Evolutionary conservation across 1,140 invertebrate genomes (phyloP).

Genomic region (Rhagoletis pomonella): DNA sequence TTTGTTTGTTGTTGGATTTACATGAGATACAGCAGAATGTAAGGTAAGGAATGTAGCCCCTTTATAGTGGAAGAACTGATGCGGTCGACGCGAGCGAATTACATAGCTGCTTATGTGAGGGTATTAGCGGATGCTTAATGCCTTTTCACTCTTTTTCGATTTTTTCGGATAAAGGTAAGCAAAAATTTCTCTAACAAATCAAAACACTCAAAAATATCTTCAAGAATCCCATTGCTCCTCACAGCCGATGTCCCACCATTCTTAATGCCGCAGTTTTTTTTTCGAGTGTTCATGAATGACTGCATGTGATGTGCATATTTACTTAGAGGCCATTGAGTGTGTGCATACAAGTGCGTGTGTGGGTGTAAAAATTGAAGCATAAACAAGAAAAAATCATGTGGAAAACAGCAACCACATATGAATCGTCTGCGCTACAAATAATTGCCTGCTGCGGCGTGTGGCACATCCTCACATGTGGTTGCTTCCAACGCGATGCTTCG

Average conservation of each 20-base stretch:
- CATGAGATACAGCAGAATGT: too few relatives aligned
- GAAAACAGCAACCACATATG: background rate
- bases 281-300: background rate
- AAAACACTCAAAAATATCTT: background rate
- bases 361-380: too few relatives aligned
- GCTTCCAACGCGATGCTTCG: too few relatives aligned
- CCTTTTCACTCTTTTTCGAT: too few relatives aligned
- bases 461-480: background rate
- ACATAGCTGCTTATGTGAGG: too few relatives aligned
- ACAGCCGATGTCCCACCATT: background rate
- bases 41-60: too few relatives aligned
- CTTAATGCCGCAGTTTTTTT: background rate
- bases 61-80: too few relatives aligned
- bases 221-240: background rate
- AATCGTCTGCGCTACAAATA: background rate
- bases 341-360: background rate
- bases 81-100: too few relatives aligned
- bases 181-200: background rate
- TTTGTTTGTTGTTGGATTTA: too few relatives aligned
- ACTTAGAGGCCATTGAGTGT: background rate
- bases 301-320: background rate
- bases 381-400: too few relatives aligned
- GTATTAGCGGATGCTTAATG: too few relatives aligned
- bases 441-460: conserved; percentile 32
- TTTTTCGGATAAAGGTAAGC: too few relatives aligned